Evolutionary conservation across 2,797 vertebrate genomes (phyloP).

Genomic region (Gouania willdenowi): DNA sequence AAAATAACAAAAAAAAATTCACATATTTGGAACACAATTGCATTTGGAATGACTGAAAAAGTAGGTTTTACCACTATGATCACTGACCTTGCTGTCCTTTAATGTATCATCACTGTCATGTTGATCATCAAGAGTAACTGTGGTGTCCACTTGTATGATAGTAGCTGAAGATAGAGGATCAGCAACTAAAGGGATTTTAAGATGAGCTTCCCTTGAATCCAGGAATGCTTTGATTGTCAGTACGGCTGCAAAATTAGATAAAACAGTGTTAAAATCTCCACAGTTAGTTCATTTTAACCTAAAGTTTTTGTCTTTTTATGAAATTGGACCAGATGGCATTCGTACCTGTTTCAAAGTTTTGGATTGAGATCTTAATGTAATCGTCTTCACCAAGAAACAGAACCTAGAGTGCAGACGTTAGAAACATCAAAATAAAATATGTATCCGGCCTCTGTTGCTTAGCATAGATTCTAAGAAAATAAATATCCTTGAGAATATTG

Average conservation of each 20-base stretch:
- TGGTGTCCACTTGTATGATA: neutral
- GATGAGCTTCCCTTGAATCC: neutral
- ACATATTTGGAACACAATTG: no score
- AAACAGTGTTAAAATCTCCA: neutral
- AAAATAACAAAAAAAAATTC: no score
- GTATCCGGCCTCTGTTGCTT: no score
- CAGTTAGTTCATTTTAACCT: no score
- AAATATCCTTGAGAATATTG: neutral
- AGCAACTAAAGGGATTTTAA: neutral
- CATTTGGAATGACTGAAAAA: no score
- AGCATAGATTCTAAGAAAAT: no score
- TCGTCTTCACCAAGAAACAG: no score
- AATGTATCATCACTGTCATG: no score
- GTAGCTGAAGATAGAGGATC: neutral
- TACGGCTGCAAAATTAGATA: conserved; percentile 8
- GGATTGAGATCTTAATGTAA: neutral
- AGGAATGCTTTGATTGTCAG: neutral
- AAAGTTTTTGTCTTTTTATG: no score
- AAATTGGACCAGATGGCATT: neutral
- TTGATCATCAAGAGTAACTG: no score
- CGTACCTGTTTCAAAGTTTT: neutral
- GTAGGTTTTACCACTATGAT: no score
- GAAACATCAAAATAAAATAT: neutral
- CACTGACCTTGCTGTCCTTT: no score
- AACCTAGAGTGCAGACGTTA: neutral